phyloP scores from a whole-genome alignment of 2,888 invertebrate genomes.

The Halictus quadricinctus region DNA sequence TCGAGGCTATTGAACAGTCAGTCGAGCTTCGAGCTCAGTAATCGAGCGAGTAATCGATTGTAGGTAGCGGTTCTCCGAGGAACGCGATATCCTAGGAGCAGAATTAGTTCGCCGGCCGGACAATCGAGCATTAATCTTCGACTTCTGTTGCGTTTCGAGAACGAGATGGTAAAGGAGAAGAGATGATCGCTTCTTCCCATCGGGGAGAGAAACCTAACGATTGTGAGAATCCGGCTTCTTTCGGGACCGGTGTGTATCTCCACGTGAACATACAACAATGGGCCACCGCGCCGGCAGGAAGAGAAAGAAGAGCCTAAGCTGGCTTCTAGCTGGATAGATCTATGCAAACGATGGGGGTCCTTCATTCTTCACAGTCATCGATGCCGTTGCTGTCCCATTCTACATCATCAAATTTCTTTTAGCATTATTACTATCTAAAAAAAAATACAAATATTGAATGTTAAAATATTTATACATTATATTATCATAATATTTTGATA shows the following conservation, averaged over 20 bases:
- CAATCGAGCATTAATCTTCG: conserved; percentile 72
- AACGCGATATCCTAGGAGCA: neutral
- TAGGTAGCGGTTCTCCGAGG: neutral
- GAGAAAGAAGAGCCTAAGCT: neutral
- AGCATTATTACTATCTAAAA: neutral
- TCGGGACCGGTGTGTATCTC: conserved; percentile 35
- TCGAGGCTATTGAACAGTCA: conserved; percentile 3
- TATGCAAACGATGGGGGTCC: conserved; percentile 4
- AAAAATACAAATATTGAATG: too few relatives aligned
- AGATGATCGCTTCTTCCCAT: conserved; percentile 40
- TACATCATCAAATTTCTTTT: neutral
- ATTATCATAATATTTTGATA: too few relatives aligned
- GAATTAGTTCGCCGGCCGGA: conserved; percentile 47
- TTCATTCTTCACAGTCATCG: neutral
- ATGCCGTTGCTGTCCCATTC: neutral
- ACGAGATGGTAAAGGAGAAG: neutral
- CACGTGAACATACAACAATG: conserved; percentile 59
- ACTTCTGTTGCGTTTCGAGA: conserved; percentile 23
- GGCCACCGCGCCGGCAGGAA: conserved; percentile 27
- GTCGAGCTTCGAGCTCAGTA: neutral
- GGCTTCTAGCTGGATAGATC: neutral
- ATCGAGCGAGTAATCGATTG: conserved; percentile 1
- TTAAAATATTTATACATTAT: too few relatives aligned
- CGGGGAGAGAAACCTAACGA: conserved; percentile 49
- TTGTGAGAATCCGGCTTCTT: conserved; percentile 61